phyloP scores from a whole-genome alignment of 2,113 vertebrate genomes.

The Plecturocebus donacophilus region DNA sequence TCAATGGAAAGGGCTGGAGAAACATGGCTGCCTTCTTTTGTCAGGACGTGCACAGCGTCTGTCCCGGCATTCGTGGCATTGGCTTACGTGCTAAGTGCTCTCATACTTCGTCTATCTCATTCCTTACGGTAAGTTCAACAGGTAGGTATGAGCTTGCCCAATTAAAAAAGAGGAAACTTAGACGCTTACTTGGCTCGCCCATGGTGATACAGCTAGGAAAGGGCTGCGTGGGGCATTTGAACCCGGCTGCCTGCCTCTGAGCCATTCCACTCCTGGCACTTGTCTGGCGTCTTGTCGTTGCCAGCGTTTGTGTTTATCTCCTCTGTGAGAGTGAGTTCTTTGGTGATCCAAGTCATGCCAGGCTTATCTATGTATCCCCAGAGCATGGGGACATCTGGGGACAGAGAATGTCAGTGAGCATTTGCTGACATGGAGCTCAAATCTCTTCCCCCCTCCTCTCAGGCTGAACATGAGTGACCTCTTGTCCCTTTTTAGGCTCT shows the following conservation, averaged over 20 bases:
- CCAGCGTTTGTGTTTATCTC: not conserved
- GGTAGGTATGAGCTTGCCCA: not conserved
- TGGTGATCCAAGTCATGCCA: not conserved
- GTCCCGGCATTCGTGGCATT: too few species aligned
- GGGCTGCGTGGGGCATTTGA: not conserved
- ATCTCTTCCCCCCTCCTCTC: not conserved
- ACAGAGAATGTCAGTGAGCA: not conserved
- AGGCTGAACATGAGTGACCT: not conserved
- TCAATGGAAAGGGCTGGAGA: not conserved
- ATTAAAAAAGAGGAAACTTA: not conserved
- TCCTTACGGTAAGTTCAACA: not conserved
- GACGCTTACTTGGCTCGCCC: not conserved
- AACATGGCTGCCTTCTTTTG: not conserved
- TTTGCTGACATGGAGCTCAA: not conserved
- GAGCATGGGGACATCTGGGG: not conserved
- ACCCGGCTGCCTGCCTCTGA: not conserved
- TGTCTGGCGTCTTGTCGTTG: not conserved
- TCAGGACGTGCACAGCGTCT: accelerated
- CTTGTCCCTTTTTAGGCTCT: not conserved
- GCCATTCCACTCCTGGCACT: not conserved
- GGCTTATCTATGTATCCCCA: conserved; percentile 4
- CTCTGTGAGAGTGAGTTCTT: not conserved
- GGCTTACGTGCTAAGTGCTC: not conserved
- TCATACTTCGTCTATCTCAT: too few species aligned
- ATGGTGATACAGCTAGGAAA: not conserved